phyloP scores from a whole-genome alignment of 2,888 invertebrate species.

The Cataglyphis rosenhaueri region DNA sequence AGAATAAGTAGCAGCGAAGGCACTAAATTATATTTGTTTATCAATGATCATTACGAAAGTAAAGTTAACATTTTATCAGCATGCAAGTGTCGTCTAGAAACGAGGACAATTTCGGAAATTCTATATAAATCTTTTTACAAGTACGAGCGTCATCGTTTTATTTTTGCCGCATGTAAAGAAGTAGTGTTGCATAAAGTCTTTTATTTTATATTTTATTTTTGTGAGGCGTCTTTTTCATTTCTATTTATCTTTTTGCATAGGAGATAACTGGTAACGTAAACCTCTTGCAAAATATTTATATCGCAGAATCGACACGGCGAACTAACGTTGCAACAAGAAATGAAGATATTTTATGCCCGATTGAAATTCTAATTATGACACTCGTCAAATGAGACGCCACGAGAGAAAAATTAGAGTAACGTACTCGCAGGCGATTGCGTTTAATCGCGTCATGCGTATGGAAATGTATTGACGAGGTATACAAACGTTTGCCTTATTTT shows the following conservation, averaged over 20 bases:
- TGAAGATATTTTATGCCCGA: background rate
- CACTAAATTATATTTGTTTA: conserved; percentile 54
- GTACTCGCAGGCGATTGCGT: conserved; percentile 27
- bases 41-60: conserved; percentile 50
- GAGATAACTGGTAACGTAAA: conserved; percentile 17
- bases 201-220: conserved; percentile 24
- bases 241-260: conserved; percentile 1
- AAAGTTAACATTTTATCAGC: conserved; percentile 47
- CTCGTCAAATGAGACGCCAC: conserved; percentile 8
- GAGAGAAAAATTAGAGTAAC: conserved; percentile 25
- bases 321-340: conserved; percentile 16
- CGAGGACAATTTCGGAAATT: conserved; percentile 25
- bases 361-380: conserved; percentile 31
- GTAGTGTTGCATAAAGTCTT: background rate
- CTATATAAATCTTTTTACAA: conserved; percentile 43
- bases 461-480: conserved; percentile 44
- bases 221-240: conserved; percentile 15
- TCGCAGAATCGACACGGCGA: conserved; percentile 1
- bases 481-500: conserved; percentile 51
- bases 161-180: conserved; percentile 15
- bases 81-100: conserved; percentile 42
- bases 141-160: conserved; percentile 15
- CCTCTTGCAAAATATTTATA: conserved; percentile 18
- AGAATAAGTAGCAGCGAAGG: conserved; percentile 55
- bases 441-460: conserved; percentile 25